Conservation (phyloP, 2,888 invertebrate species). For the Sepioteuthis lessoniana region DNA sequence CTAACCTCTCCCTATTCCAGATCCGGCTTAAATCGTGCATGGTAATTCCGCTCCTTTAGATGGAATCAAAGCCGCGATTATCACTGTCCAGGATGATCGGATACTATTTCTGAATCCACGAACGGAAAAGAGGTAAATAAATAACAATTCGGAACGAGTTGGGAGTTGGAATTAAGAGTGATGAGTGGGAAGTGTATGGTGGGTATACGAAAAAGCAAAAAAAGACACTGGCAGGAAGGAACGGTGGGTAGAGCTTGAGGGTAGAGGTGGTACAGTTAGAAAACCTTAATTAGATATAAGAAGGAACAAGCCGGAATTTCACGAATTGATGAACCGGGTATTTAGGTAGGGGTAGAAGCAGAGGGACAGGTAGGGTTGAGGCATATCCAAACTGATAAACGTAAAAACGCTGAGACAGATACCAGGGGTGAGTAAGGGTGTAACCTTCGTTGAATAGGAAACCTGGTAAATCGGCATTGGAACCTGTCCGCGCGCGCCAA, state of each 20-base stretch:
- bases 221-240: neutral
- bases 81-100: neutral
- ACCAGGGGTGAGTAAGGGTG: neutral
- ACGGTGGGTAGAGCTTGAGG: neutral
- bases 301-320: neutral
- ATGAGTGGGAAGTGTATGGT: fast-evolving
- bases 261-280: neutral
- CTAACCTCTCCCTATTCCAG: neutral
- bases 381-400: neutral
- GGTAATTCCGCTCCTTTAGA: neutral
- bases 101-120: neutral
- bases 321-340: neutral
- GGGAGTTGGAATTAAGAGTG: neutral
- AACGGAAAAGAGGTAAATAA: neutral
- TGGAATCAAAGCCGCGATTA: neutral
- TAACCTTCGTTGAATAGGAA: neutral
- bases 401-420: too few relatives aligned
- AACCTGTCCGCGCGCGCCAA: neutral
- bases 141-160: neutral
- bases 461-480: neutral
- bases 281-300: neutral
- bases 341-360: neutral
- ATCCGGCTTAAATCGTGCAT: neutral
- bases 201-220: neutral
- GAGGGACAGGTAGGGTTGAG: neutral